Base-by-base conservation (phyloP, 2,797 vertebrate species). In the Megalops cyprinoides region DNA sequence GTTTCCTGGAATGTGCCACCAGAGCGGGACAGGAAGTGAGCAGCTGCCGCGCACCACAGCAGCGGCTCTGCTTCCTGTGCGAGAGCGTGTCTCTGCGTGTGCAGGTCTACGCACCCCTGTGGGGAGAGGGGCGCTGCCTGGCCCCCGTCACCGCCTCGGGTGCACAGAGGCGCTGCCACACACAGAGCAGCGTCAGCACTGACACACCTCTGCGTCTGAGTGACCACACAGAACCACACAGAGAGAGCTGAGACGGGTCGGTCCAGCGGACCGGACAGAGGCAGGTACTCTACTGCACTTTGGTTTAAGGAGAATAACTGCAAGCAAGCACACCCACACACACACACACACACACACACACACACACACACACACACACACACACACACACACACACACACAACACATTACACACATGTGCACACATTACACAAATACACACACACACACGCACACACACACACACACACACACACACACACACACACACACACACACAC, bases 1-100 rank as follows among this genome's bases (percentile, higher is more conserved):
- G 90, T 92, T 94, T 93, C 92, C 93, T 92, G 93, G 91, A 94
- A 94, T 95, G 91, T 93, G 90, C 87, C 92, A 92, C 90, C 86
- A 87, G 81, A 89, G 88, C 83, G 87, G 90, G 89, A 91, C 93
- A 93, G 93, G 93, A 95, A 94, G 93, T 90, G 84, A 92, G 91
- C 91, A 90, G 92, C 90, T 92, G 93, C 93, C 94, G 87, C 92
- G 88, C 88, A 92, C 91, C 91, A 91, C 93, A 90, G 92, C 92
- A 92, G 92, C 92, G 90, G 86, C 87, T 90, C 87, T 86, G 90
- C 88, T 94, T 94, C 93, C 94, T 93, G 91, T 90, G 79, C 39
- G 76, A 80, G 67, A 87, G 86, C 83, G 80, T 85, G 81, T 65
- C 31, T 18, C 15, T 42, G 76, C 1, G 56, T 20, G 28, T 23